Evolutionary conservation across 1,140 invertebrate species (phyloP).

Genomic region (Ceratitis capitata): DNA sequence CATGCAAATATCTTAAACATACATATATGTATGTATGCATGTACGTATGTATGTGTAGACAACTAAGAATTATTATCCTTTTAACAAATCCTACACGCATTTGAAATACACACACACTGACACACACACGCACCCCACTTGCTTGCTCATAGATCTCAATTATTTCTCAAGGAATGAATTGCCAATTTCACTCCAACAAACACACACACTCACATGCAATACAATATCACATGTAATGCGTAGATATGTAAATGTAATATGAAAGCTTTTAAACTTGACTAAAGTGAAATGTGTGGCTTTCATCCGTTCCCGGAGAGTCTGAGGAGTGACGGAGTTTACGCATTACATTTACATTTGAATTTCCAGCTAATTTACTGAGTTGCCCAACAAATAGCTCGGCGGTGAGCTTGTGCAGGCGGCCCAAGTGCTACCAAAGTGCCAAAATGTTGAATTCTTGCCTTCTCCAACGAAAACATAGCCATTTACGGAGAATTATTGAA

Average conservation of each 20-base stretch:
- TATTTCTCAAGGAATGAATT: conserved; percentile 58
- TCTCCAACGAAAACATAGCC: background rate
- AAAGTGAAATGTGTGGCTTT: conserved; percentile 7
- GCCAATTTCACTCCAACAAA: background rate
- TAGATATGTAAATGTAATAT: background rate
- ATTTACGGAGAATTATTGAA: background rate
- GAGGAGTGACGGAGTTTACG: conserved; percentile 33
- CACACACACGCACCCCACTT: no score
- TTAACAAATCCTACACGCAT: conserved; percentile 62
- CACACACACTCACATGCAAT: background rate
- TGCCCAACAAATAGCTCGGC: background rate
- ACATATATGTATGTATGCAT: background rate
- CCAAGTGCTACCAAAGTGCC: background rate
- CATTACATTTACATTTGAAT: conserved; percentile 64
- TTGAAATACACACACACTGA: conserved; percentile 45
- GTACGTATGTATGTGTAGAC: background rate
- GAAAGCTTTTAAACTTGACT: conserved; percentile 13
- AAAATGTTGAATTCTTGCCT: background rate
- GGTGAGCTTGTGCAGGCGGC: background rate
- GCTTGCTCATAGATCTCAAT: conserved; percentile 64
- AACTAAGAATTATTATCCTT: conserved; percentile 63
- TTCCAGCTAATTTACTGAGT: conserved; percentile 60
- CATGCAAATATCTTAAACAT: background rate
- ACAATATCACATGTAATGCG: background rate
- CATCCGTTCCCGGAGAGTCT: background rate